Evolutionary conservation across 2,113 vertebrate species (phyloP), one percentile per base, ranked within the genome.

Genomic region (Hyaena hyaena): DNA sequence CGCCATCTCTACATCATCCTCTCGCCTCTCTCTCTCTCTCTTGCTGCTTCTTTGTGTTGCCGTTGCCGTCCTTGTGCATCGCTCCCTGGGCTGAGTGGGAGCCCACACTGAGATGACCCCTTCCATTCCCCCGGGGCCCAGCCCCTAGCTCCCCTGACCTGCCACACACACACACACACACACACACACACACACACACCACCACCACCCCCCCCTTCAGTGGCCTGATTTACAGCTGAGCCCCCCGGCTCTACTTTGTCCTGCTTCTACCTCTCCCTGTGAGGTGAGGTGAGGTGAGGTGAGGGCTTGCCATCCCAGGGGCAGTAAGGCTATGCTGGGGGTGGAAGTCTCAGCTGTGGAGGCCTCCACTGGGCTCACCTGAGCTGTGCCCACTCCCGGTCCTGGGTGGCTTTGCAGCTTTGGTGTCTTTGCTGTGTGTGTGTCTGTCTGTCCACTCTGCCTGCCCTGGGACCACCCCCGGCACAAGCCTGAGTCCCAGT

Each of bases 21-120:
- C 68, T 98, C 2, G 2, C 93, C 95, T 96, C 90, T 97, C 63
- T 90, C 96, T 87, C 66, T 95, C 89, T 96, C 86, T 97, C 90
- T 96, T 0, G 8, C 87, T 90, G 95, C 97, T 94, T 84, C 74
- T 96, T 16, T n/a, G 80, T 97, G 93, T 93, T 0, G 1, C 53
- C n/a, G 17, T 90, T 65, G 50, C 77, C 87, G 80, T 93, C 53
- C 39, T 43, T 80, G 45, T 86, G 73, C 53, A 0, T n/a, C 39
- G 39, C 43, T 88, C 50, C n/a, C 84, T 9, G 2, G 95, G 84
- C 86, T 43, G 35, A 69, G 68, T 2, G 73, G 45, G 66, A 50
- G 21, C 50, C 92, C 95, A 24, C 12, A 7, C 53, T 5, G 19
- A 85, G 66, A 80, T 28, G 1, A 48, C 26, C 31, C 43, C 4